Evolutionary conservation across 2,113 vertebrate species (phyloP), one percentile per base, ranked within the genome.

Genomic region (Tamias sibiricus): DNA sequence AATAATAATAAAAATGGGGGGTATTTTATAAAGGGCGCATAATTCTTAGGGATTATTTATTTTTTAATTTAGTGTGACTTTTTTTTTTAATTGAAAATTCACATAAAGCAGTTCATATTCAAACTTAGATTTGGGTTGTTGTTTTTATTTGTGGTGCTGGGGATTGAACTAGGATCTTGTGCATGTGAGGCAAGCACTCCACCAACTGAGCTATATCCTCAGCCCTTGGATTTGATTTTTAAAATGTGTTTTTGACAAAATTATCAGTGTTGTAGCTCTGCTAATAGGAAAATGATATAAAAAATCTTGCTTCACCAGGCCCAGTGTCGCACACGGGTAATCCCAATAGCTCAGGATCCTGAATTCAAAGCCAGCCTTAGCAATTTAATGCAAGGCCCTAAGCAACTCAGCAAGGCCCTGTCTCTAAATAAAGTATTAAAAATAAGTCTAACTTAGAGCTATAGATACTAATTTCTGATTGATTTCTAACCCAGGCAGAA

Each of bases 1-100:
- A n/a, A 52, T 68, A 68, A 68, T 68, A 32, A 68, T 30, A 68
- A 68, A 57, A 57, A 57, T 22, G 76, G 44, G 40, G 32, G 8
- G 17, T 59, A 62, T 91, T 86, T 94, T 77, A 37, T 37, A n/a
- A 92, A 92, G n/a, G 44, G 71, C 37, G 1, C 59, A n/a, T 77
- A 62, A 62, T 79, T 90, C 11, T 59, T 91, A 37, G 49, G 75
- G 76, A 71, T 35, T 84, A 94, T 62, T 10, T 92, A 26, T 57
- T 84, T 82, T 92, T 87, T 92, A 16, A 42, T 96, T 83, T 47
- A 59, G 4, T 68, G 24, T 94, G 76, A 93, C 16, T 96, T 96
- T 93, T 92, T 71, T 93, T 30, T 79, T 66, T 95, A 83, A 71
- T 54, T 79, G 2, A 59, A 93, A 95, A 52, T 82, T 71, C 54